phyloP scores from a whole-genome alignment of 2,797 vertebrate species.

The Poecile montanus region DNA sequence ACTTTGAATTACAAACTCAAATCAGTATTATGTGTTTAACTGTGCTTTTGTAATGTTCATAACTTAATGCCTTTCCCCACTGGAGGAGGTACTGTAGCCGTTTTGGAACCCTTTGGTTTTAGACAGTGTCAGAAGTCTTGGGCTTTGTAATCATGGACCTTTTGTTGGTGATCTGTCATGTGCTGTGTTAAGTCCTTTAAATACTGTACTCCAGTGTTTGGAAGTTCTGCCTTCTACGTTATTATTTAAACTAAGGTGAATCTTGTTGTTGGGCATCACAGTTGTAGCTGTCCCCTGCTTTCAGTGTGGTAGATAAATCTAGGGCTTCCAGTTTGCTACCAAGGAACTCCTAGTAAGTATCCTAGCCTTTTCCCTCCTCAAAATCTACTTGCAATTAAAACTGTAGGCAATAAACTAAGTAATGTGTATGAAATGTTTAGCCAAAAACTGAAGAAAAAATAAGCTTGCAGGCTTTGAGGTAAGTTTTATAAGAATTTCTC shows the following conservation, averaged over 20 bases:
- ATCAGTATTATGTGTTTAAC: not conserved
- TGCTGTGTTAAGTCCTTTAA: not conserved
- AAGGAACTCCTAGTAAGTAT: not conserved
- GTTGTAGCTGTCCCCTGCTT: not conserved
- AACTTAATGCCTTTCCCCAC: not conserved
- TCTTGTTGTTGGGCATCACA: not conserved
- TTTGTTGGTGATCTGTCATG: not conserved
- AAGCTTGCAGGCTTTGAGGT: not conserved
- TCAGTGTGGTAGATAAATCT: accelerated
- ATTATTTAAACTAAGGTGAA: not conserved
- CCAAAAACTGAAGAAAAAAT: not conserved
- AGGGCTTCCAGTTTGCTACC: not conserved
- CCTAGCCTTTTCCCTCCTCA: not conserved
- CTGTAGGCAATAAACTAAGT: not conserved
- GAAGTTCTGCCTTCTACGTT: not conserved
- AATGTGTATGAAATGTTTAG: not conserved
- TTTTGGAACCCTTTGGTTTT: not conserved
- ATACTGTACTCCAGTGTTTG: not conserved
- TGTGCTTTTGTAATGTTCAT: not conserved
- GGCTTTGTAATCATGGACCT: not conserved
- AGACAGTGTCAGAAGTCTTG: not conserved
- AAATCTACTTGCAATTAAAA: not conserved
- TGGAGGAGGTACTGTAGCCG: not conserved
- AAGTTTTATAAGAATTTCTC: not conserved
- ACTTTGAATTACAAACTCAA: not conserved